Conservation (phyloP, 2,888 invertebrate species). For the Netelia inedita region DNA sequence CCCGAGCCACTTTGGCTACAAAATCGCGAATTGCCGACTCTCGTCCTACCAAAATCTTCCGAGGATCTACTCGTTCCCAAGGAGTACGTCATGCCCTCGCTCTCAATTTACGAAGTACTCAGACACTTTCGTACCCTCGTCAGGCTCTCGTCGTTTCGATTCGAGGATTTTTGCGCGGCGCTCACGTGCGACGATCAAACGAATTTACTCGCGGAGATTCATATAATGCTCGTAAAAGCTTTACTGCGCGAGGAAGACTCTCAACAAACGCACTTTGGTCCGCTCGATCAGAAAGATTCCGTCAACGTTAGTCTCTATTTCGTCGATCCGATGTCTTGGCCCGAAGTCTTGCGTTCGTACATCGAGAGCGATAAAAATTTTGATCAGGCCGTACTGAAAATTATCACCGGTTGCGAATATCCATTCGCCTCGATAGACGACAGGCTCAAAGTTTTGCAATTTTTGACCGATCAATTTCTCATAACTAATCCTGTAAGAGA, state of each 20-base stretch:
- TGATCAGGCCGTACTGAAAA: constrained; percentile 90
- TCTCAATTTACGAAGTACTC: constrained; percentile 97
- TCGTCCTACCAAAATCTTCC: constrained; percentile 94
- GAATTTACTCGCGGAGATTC: constrained; percentile 95
- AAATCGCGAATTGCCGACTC: constrained; percentile 91
- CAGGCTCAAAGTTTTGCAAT: constrained; percentile 93
- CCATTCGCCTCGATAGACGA: constrained; percentile 94
- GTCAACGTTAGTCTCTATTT: constrained; percentile 97
- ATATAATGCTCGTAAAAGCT: constrained; percentile 96
- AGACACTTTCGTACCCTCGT: constrained; percentile 96
- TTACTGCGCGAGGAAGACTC: constrained; percentile 96
- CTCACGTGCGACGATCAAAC: constrained; percentile 97
- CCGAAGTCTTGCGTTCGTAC: constrained; percentile 95
- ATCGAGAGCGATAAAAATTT: constrained; percentile 95
- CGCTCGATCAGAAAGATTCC: constrained; percentile 98
- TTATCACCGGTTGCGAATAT: constrained; percentile 92
- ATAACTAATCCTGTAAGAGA: constrained; percentile 97
- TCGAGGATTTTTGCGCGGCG: constrained; percentile 99
- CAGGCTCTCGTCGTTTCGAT: constrained; percentile 96
- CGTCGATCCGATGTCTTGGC: constrained; percentile 98
- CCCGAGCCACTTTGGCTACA: constrained; percentile 96
- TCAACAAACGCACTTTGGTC: constrained; percentile 97
- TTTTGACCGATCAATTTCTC: constrained; percentile 97
- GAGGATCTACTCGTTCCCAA: constrained; percentile 95
- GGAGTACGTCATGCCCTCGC: constrained; percentile 90